A percentile compares a stretch with the other conserved stretches of the same genome.
Conservation (phyloP, 2,113 vertebrate species). For the Centropus unirufus region DNA sequence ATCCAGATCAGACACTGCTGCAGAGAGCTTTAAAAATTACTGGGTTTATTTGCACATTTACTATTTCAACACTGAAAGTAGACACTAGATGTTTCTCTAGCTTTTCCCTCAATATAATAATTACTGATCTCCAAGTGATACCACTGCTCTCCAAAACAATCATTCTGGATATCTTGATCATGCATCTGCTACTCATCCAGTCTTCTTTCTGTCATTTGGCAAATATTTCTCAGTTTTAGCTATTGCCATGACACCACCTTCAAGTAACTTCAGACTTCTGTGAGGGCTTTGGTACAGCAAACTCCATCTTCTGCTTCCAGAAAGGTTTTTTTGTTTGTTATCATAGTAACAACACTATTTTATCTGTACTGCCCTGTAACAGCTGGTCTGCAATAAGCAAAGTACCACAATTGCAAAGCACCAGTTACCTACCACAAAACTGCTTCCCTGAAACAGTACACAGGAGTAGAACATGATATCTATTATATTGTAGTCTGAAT, state of each 20-base stretch:
- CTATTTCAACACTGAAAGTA: neutral
- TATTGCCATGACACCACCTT: neutral
- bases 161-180: neutral
- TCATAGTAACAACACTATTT: neutral
- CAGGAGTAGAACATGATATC: rapidly evolving
- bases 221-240: neutral
- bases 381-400: rapidly evolving
- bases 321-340: neutral
- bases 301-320: neutral
- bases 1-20: neutral
- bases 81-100: neutral
- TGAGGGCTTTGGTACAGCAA: neutral
- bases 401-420: neutral
- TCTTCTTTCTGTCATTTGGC: neutral
- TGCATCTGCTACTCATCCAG: neutral
- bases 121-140: too few relatives aligned
- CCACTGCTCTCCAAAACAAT: rapidly evolving
- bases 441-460: neutral
- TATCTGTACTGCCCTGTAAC: neutral
- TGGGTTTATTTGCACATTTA: neutral
- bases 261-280: neutral
- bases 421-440: neutral
- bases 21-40: neutral
- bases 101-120: neutral
- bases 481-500: rapidly evolving